These are phyloP conservation scores for Athalia rosae DNA, from an alignment of 2,888 invertebrate species.

Conservation along the genomic window DNA sequence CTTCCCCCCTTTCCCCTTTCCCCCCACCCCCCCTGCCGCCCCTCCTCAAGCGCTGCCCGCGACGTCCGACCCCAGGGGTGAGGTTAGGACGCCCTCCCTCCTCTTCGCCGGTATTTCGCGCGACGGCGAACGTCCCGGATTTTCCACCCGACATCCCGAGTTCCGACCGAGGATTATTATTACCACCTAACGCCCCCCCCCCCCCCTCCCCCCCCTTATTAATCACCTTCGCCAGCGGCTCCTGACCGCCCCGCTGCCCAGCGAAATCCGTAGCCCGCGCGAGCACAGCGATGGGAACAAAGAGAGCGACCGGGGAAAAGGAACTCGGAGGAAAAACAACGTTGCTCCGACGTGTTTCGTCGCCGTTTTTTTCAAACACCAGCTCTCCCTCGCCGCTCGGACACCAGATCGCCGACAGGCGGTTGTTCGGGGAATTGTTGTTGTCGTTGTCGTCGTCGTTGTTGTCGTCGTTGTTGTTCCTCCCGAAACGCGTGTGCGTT, in stretches of 20 bases:
- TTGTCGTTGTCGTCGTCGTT: too few species aligned
- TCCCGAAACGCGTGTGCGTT: too few species aligned
- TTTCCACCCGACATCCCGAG: conserved; percentile 64
- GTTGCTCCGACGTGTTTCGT: too few species aligned
- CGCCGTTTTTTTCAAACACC: too few species aligned
- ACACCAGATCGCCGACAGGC: too few species aligned
- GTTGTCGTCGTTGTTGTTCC: too few species aligned
- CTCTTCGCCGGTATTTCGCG: conserved; percentile 69
- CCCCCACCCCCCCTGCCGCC: conserved; percentile 40
- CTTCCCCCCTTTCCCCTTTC: conserved; percentile 48
- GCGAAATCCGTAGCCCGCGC: background rate
- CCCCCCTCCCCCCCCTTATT: conserved; percentile 65
- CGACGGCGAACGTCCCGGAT: conserved; percentile 70
- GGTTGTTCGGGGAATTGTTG: too few species aligned
- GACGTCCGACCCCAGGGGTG: conserved; percentile 61
- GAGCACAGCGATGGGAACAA: too few species aligned
- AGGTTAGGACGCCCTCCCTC: conserved; percentile 53
- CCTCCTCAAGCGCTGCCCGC: conserved; percentile 62
- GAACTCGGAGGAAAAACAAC: too few species aligned
- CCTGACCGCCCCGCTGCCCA: conserved; percentile 35
- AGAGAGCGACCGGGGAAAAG: too few species aligned
- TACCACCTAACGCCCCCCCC: too few species aligned
- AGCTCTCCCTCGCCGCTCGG: too few species aligned
- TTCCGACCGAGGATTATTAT: conserved; percentile 67
- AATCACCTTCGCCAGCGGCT: conserved; percentile 57